Evolutionary conservation across 1,140 invertebrate genomes (phyloP).

Genomic region (Eufriesea mexicana): DNA sequence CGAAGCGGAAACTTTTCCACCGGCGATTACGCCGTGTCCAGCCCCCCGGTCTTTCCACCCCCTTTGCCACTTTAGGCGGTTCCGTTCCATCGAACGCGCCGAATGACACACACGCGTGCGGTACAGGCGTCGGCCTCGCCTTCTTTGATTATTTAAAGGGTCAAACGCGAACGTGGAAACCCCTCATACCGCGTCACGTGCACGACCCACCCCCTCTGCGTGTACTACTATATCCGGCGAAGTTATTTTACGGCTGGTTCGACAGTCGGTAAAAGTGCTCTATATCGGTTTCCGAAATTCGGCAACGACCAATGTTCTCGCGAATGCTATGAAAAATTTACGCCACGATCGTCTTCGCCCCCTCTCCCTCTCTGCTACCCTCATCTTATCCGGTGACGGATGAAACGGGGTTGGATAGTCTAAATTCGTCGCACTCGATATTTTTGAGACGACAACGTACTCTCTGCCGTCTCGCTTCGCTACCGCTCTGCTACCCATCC

Average conservation of each 20-base stretch:
- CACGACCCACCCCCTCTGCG: conserved; percentile 12
- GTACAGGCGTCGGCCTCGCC: conserved; percentile 22
- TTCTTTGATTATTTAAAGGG: conserved; percentile 66
- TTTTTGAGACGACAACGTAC: not conserved
- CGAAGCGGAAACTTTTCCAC: not conserved
- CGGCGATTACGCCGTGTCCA: not conserved
- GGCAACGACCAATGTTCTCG: no score
- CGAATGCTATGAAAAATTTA: conserved; percentile 15
- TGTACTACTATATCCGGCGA: conserved; percentile 4
- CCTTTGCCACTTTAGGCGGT: conserved; percentile 23
- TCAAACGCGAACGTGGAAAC: conserved; percentile 42
- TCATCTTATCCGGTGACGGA: no score
- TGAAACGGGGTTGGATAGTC: not conserved
- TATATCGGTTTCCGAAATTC: conserved; percentile 26
- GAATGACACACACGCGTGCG: conserved; percentile 12
- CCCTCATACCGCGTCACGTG: conserved; percentile 25
- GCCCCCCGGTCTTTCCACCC: not conserved
- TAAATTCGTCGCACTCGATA: not conserved
- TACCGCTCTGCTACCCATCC: no score
- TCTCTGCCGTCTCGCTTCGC: no score
- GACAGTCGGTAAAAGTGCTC: conserved; percentile 21
- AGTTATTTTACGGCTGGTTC: conserved; percentile 53
- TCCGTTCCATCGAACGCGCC: conserved; percentile 33
- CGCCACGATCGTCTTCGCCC: not conserved
- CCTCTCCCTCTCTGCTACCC: not conserved